A percentile compares a stretch with the other conserved stretches of the same genome.
Conservation (phyloP, 2,113 vertebrate species). For the Mustelus asterias region DNA sequence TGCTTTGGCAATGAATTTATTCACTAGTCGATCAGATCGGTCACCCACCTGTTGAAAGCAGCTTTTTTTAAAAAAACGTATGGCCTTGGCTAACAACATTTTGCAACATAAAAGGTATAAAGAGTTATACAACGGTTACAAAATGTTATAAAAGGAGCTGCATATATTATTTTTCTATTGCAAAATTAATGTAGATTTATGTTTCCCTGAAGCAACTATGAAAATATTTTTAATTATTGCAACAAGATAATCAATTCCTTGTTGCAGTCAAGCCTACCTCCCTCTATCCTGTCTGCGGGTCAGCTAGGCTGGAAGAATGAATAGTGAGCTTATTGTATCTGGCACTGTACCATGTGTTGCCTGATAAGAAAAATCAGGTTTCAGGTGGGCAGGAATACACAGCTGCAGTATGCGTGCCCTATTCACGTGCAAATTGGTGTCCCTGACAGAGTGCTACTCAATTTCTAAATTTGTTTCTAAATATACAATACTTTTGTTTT, state of each 20-base stretch:
- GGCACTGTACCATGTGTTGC: neutral
- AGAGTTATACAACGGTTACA: neutral
- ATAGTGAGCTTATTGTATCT: neutral
- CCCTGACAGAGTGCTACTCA: neutral
- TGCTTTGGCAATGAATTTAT: neutral
- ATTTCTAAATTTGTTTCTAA: neutral
- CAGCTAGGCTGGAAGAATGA: neutral
- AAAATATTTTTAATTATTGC: neutral
- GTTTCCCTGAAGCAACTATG: neutral
- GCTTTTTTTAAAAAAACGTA: neutral
- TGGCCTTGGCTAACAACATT: neutral
- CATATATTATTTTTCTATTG: neutral
- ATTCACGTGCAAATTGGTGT: neutral
- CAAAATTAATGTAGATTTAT: neutral
- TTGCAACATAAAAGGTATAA: neutral
- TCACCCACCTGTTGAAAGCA: neutral
- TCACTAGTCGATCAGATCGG: neutral
- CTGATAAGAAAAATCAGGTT: neutral
- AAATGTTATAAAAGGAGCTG: neutral
- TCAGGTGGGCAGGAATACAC: neutral
- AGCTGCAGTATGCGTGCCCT: neutral
- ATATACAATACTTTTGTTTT: neutral
- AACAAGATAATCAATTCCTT: neutral
- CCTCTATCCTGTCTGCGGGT: neutral
- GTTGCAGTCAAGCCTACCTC: neutral